phyloP scores from a whole-genome alignment of 2,888 invertebrate species.

The Tetropium fuscum region DNA sequence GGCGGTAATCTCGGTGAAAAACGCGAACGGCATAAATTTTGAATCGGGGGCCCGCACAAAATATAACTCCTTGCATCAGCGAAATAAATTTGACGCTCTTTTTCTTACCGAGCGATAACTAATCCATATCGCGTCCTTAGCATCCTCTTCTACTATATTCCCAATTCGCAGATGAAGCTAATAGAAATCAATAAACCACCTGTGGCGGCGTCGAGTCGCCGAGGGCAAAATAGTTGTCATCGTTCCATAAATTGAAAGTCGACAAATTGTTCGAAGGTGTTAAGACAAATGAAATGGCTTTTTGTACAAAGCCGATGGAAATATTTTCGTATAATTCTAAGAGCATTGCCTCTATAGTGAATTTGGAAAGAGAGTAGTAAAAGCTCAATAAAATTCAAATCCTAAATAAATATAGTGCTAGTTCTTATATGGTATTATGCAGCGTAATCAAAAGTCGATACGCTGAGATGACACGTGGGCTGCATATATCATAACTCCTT shows the following conservation, averaged over 20 bases:
- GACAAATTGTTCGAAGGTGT: too few species aligned
- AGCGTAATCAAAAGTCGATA: too few species aligned
- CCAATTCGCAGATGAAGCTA: conserved; percentile 24
- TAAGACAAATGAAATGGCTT: too few species aligned
- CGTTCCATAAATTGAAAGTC: conserved; percentile 22
- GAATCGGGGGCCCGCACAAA: conserved; percentile 49
- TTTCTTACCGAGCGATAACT: conserved; percentile 12
- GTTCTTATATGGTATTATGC: too few species aligned
- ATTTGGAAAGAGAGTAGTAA: too few species aligned
- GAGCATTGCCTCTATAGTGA: too few species aligned
- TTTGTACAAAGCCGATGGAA: too few species aligned
- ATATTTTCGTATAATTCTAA: too few species aligned
- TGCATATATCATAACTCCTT: too few species aligned
- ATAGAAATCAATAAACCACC: conserved; percentile 33
- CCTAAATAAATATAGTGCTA: too few species aligned
- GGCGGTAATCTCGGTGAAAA: conserved; percentile 43
- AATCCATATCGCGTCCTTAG: conserved; percentile 21
- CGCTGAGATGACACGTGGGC: too few species aligned
- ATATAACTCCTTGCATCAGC: conserved; percentile 17
- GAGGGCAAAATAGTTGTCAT: conserved; percentile 1
- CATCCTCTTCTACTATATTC: conserved; percentile 19
- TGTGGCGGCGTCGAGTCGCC: conserved; percentile 12
- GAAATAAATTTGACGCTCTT: conserved; percentile 17
- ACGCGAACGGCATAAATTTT: conserved; percentile 46
- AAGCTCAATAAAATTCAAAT: too few species aligned